These are phyloP conservation scores for Chironomus riparius DNA, from an alignment of 2,888 invertebrate genomes.

Conservation along the genomic window DNA sequence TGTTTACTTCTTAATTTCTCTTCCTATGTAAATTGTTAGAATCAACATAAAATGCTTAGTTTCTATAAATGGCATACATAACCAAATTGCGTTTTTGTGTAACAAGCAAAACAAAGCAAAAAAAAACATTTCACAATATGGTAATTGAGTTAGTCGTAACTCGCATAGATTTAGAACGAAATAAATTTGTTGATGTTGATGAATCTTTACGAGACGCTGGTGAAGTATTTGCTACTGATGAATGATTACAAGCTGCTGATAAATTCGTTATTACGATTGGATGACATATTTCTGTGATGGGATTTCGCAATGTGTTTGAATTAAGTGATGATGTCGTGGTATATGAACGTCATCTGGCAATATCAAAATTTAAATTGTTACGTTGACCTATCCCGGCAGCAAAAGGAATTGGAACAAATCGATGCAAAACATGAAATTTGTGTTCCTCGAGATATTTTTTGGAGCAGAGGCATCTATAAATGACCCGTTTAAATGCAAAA, in stretches of 20 bases:
- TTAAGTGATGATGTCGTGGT: slow-evolving; percentile 4
- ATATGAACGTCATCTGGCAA: slow-evolving; percentile 23
- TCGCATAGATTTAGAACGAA: slow-evolving; percentile 20
- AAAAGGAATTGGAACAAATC: slow-evolving; percentile 24
- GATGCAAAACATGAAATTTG: slow-evolving; percentile 23
- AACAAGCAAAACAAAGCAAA: too few relatives aligned
- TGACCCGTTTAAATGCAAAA: slow-evolving; percentile 86
- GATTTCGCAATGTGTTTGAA: slow-evolving; percentile 6
- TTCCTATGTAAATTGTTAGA: background rate
- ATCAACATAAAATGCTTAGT: background rate
- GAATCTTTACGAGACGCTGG: background rate
- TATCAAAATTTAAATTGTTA: slow-evolving; percentile 14
- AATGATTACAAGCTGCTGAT: background rate
- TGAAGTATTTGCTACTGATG: background rate
- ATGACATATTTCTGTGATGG: slow-evolving; percentile 19
- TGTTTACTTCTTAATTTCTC: too few relatives aligned
- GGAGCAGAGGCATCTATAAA: slow-evolving; percentile 73
- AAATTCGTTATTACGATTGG: slow-evolving; percentile 15
- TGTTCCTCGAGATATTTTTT: slow-evolving; percentile 24
- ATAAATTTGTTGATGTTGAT: slow-evolving; percentile 19
- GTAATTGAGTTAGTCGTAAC: slow-evolving; percentile 16
- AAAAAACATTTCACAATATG: background rate
- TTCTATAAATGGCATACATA: background rate
- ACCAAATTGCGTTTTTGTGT: too few relatives aligned
- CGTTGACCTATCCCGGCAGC: slow-evolving; percentile 5